Conservation (phyloP, 2,797 vertebrate species). For the Dermochelys coriacea region DNA sequence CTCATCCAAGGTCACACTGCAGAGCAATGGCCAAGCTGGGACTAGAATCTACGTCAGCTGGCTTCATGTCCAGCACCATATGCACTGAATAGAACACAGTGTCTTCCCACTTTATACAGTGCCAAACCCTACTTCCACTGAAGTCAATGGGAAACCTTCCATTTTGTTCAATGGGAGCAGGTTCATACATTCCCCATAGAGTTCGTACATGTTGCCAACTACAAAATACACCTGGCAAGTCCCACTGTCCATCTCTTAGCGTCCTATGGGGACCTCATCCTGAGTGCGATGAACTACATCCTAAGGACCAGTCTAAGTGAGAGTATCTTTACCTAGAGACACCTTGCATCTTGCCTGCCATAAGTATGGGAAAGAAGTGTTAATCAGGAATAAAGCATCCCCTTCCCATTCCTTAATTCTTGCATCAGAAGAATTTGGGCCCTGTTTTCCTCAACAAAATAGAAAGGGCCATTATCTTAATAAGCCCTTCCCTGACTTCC, state of each 20-base stretch:
- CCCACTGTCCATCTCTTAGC: not conserved
- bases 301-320: no score
- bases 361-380: no score
- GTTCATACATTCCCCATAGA: not conserved
- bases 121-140: not conserved
- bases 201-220: not conserved
- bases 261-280: not conserved
- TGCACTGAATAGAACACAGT: not conserved
- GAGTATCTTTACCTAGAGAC: no score
- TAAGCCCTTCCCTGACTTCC: no score
- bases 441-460: no score
- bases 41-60: fast-evolving
- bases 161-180: not conserved
- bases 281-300: no score
- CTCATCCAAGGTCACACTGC: not conserved
- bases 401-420: no score
- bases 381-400: no score
- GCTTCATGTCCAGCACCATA: not conserved
- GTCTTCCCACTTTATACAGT: not conserved
- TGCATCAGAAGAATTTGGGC: no score
- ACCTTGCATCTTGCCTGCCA: no score
- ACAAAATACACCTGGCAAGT: not conserved
- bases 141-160: not conserved
- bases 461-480: no score
- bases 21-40: not conserved